Base-by-base conservation (phyloP, 2,797 vertebrate genomes). In the Ptychadena robeensis region DNA sequence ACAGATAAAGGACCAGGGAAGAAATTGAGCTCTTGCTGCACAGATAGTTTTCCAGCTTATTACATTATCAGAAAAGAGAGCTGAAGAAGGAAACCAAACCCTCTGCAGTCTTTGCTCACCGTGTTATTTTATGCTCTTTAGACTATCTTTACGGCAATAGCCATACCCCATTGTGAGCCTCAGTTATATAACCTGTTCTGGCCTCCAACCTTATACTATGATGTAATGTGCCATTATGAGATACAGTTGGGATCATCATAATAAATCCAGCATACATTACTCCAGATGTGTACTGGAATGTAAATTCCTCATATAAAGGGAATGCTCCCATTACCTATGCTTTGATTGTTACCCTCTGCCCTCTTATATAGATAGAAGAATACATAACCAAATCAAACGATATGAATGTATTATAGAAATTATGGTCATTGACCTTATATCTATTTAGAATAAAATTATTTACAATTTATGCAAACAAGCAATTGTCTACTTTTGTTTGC, bases 71-170 rank as follows among this genome's bases (percentile, higher is more conserved):
- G 61, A 67, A 66, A 38, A 67, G 44, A 31, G 68, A 64, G 66
- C 48, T 63, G 32, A 10, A 35, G 69, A 53, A 76, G 74, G 81
- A 82, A 82, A 74, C 73, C 65, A 59, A 76, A 44, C 80, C 73
- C 80, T 44, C 27, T 6, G 4, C 22, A 30, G 37, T 32, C 34
- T 76, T 27, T 18, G 28, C 28, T 37, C 37, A 35, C 30, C 28
- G 37, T 64, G n/a, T n/a, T 71, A 18, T 63, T 76, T 63, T 30
- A 66, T 59, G n/a, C 10, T 72, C 31, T 72, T 72, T 9, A 65
- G 15, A 11, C 27, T 87, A 86, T 86, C 88, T 85, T 48, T 91
- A 35, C n/a, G 53, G 31, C 31, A 34, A 30, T 78, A 10, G n/a
- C 22, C 14, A 68, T 25, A n/a, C 3, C 31, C 25, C 15, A 35